These are phyloP conservation scores for Alloscopus bannaensis DNA, from an alignment of 2,888 invertebrate species.

Conservation along the genomic window DNA sequence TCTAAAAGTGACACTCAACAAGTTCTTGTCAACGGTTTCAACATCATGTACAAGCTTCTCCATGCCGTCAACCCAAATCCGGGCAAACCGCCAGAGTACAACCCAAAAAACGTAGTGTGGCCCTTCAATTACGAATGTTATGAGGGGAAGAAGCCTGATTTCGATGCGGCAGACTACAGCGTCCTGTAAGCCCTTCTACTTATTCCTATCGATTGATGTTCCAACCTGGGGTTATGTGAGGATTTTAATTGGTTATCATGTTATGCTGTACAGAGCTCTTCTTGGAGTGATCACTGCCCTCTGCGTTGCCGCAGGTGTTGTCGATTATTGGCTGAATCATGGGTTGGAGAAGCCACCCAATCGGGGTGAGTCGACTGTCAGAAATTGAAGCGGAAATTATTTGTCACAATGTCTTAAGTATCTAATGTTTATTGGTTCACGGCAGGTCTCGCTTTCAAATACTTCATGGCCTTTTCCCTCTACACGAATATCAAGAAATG, in stretches of 20 bases:
- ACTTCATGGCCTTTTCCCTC: slow-evolving; percentile 80
- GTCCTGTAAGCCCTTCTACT: slow-evolving; percentile 74
- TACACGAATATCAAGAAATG: slow-evolving; percentile 80
- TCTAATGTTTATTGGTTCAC: slow-evolving; percentile 18
- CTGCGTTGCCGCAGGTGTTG: slow-evolving; percentile 19
- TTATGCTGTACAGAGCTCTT: slow-evolving; percentile 30
- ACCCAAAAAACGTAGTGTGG: slow-evolving; percentile 1
- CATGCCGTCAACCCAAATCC: too few relatives aligned
- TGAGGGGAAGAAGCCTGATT: slow-evolving; percentile 72
- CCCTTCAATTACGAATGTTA: slow-evolving; percentile 69
- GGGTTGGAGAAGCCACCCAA: slow-evolving; percentile 50
- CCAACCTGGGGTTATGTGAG: too few relatives aligned
- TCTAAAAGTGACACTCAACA: slow-evolving; percentile 74
- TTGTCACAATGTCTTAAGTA: slow-evolving; percentile 5
- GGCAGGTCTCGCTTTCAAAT: slow-evolving; percentile 40
- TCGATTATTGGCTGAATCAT: slow-evolving; percentile 49
- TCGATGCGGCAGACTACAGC: slow-evolving; percentile 73
- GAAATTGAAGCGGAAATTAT: neutral
- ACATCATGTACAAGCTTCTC: slow-evolving; percentile 28
- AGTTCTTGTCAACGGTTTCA: slow-evolving; percentile 74
- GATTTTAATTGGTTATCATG: too few relatives aligned
- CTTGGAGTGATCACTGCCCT: slow-evolving; percentile 34
- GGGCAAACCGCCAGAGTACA: too few relatives aligned
- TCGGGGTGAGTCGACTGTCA: slow-evolving; percentile 21
- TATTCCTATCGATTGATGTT: too few relatives aligned